Conservation (phyloP, 2,797 vertebrate genomes). For the Pseudochirops cupreus region DNA sequence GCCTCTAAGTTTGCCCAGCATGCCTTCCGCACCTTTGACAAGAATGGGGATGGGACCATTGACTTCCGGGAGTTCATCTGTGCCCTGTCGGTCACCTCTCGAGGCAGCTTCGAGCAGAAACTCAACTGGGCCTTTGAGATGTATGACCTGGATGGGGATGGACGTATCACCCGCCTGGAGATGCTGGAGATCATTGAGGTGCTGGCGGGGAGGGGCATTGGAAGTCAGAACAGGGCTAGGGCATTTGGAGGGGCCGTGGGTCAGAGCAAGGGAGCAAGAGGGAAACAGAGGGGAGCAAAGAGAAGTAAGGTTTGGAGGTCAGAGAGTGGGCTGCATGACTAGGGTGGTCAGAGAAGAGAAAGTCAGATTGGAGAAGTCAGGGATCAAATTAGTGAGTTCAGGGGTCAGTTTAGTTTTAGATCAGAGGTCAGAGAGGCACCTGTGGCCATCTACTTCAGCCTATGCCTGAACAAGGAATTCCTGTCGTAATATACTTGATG, state of each 20-base stretch:
- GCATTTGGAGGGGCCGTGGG: neutral
- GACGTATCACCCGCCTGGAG: conserved; percentile 93
- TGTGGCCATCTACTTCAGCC: neutral
- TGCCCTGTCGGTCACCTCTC: conserved; percentile 92
- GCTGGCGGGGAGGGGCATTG: fast-evolving
- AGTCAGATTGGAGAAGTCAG: neutral
- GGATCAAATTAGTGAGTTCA: neutral
- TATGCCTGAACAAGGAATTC: neutral
- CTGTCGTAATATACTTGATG: neutral
- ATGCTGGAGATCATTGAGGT: conserved; percentile 96
- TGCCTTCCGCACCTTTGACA: conserved; percentile 94
- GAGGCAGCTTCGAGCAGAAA: conserved; percentile 94
- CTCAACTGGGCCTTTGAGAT: conserved; percentile 96
- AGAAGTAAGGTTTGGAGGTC: neutral
- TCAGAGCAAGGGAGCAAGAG: neutral
- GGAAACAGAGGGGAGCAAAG: neutral
- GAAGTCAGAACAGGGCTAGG: neutral
- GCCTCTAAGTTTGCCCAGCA: conserved; percentile 95
- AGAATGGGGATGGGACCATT: conserved; percentile 93
- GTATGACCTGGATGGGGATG: conserved; percentile 93
- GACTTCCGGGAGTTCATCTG: conserved; percentile 96
- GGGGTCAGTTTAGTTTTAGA: neutral
- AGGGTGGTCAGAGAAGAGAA: neutral
- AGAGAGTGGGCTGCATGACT: neutral
- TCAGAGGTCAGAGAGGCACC: neutral